Evolutionary conservation across 2,888 invertebrate genomes (phyloP), one percentile per base, ranked within the genome.

Genomic region (Auanema sp.): DNA sequence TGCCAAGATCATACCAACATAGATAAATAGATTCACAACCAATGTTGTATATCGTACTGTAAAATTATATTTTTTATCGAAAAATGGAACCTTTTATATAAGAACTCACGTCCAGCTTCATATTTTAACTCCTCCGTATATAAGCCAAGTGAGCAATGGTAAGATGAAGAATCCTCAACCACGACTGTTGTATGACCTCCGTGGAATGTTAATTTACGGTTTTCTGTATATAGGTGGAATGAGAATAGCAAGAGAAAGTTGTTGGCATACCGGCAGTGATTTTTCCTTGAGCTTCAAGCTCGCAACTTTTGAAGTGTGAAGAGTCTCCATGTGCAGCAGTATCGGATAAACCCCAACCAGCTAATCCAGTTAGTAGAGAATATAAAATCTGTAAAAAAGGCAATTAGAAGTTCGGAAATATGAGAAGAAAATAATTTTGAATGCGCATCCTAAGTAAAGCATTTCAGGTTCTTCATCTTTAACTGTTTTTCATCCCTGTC

Each of bases 71-170:
- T 60, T 57, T 56, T 23, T 47, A 60, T 2, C 23, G 16, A 33
- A 16, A 55, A n/a, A 68, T 25, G 49, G 33, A 40, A 21, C 23
- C 54, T 24, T 16, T 16, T 23, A 8, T 16, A n/a, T 16, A 11
- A n/a, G 24, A 41, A 67, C 79, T 59, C 33, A 80, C 80, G 60
- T 5, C 55, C 23, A 6, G 65, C 44, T 14, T 67, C 66, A 52
- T 71, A 83, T 60, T 84, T 83, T 66, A 83, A 55, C 58, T 83
- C 83, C 52, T 83, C 83, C 0, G 83, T 84, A 70, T 83, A 83
- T 49, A 83, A 63, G 40, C 83, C 83, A 54, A 83, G 66, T 1
- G 81, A 80, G 66, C 83, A 83, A 57, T 81, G 81, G 62, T 83
- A 83, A 21, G 78, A 76, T 10, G 80, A 77, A 12, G 81, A 77